These are phyloP conservation scores for Heterodera carotae DNA, from an alignment of 1,140 invertebrate genomes.

Conservation along the genomic window DNA sequence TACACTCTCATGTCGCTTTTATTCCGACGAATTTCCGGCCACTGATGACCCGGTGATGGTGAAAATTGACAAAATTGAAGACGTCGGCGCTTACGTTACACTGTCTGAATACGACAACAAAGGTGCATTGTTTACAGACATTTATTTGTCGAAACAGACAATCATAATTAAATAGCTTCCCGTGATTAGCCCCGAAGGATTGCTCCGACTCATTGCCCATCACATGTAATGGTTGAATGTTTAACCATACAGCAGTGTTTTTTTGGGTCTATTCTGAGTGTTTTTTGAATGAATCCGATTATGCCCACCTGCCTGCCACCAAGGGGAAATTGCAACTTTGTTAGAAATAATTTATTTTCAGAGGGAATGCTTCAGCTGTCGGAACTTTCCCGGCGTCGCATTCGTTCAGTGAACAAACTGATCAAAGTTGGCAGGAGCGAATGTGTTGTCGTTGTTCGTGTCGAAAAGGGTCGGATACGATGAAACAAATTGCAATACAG, in stretches of 20 bases:
- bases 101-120: conserved; percentile 97
- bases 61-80: conserved; percentile 93
- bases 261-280: too few relatives aligned
- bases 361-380: conserved; percentile 74
- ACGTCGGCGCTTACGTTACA: conserved; percentile 96
- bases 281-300: too few relatives aligned
- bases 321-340: too few relatives aligned
- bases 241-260: too few relatives aligned
- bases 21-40: conserved; percentile 94
- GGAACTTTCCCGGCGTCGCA: conserved; percentile 94
- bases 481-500: not conserved
- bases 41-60: conserved; percentile 99
- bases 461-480: conserved; percentile 90
- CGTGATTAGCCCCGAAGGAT: too few relatives aligned
- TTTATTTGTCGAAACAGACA: too few relatives aligned
- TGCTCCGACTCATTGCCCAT: too few relatives aligned
- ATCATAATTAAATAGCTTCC: too few relatives aligned
- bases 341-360: conserved; percentile 37
- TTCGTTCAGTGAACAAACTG: conserved; percentile 97
- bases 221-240: too few relatives aligned
- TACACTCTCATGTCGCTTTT: conserved; percentile 92
- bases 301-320: too few relatives aligned
- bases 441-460: conserved; percentile 97
- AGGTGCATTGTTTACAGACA: conserved; percentile 70
- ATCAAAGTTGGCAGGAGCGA: conserved; percentile 97